Evolutionary conservation across 2,113 vertebrate species (phyloP).

Genomic region (Bos javanicus): DNA sequence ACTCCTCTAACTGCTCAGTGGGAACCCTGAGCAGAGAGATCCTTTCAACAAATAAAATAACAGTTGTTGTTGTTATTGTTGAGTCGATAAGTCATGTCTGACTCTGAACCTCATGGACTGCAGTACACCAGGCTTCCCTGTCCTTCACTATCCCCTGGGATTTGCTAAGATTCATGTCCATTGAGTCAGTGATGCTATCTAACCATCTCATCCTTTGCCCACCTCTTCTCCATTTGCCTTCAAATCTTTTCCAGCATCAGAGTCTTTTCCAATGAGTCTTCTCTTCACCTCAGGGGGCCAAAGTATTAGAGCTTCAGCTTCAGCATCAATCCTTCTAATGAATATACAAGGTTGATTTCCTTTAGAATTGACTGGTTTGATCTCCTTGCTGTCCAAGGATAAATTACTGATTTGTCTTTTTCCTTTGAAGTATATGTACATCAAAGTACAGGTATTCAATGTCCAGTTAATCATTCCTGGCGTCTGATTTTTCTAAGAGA

Average conservation of each 20-base stretch:
- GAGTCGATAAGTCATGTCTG: background rate
- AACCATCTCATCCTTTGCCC: background rate
- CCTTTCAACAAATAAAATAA: background rate
- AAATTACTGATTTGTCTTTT: background rate
- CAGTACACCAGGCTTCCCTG: background rate
- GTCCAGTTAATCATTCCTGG: background rate
- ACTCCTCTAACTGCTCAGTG: background rate
- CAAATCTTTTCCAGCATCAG: background rate
- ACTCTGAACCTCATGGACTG: background rate
- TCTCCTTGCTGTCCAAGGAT: background rate
- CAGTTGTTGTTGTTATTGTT: background rate
- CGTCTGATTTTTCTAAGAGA: background rate
- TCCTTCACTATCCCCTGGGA: background rate
- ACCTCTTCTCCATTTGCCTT: background rate
- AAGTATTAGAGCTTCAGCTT: background rate
- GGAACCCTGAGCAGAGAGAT: background rate
- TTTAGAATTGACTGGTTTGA: background rate
- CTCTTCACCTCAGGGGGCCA: background rate
- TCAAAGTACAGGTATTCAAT: background rate
- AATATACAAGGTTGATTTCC: background rate
- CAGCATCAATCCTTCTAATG: background rate
- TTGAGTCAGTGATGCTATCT: background rate
- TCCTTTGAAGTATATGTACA: background rate
- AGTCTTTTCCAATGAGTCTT: background rate
- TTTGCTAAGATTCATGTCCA: background rate